Conservation (phyloP, 1,140 invertebrate genomes). For the Neelides sp. region DNA sequence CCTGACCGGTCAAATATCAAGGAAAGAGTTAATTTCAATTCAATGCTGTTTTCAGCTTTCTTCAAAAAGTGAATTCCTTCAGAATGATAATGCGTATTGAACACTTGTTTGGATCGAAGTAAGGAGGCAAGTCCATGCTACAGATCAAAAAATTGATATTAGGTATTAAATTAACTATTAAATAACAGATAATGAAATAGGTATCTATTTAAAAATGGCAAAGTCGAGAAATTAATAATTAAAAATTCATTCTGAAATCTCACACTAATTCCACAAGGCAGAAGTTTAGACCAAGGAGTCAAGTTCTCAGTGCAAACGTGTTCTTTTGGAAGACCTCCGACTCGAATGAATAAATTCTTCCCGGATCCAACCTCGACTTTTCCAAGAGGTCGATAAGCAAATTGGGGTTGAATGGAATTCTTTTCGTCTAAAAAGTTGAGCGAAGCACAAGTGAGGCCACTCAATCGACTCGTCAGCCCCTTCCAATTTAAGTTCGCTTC, state of each 20-base stretch:
- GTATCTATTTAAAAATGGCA: too few species aligned
- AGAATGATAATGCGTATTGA: constrained; percentile 88
- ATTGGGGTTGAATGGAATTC: constrained; percentile 70
- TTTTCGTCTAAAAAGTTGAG: constrained; percentile 87
- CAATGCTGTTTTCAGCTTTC: constrained; percentile 7
- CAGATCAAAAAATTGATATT: constrained; percentile 30
- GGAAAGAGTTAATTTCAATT: constrained; percentile 23
- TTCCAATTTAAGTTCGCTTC: constrained; percentile 71
- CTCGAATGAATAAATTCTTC: constrained; percentile 46
- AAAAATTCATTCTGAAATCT: too few species aligned
- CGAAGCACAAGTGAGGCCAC: constrained; percentile 88
- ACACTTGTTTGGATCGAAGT: constrained; percentile 78
- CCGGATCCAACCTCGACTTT: constrained; percentile 41
- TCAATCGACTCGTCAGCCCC: constrained; percentile 72
- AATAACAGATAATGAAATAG: too few species aligned
- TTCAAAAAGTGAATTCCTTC: constrained; percentile 62
- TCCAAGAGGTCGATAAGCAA: constrained; percentile 65
- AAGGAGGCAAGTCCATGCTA: constrained; percentile 68
- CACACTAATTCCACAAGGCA: constrained; percentile 77
- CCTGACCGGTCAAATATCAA: constrained; percentile 18
- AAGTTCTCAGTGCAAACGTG: constrained; percentile 97
- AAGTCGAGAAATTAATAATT: too few species aligned
- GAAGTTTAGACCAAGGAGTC: constrained; percentile 92
- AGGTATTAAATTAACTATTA: too few species aligned
- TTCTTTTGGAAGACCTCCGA: constrained; percentile 81